phyloP scores from a whole-genome alignment of 2,797 vertebrate species.

The Girardinus metallicus region DNA sequence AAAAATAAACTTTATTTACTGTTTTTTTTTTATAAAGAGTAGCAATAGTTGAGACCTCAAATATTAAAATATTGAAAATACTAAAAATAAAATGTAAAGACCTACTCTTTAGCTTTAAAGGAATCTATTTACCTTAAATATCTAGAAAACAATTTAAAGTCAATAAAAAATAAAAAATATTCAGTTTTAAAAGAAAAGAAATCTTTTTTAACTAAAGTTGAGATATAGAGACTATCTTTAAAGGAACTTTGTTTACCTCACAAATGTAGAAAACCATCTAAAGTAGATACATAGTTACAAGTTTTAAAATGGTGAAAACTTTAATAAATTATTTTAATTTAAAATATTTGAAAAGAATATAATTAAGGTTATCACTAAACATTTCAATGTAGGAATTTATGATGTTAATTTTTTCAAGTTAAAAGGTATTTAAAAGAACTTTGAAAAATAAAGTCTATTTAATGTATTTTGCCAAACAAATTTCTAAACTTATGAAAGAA shows the following conservation, averaged over 20 bases:
- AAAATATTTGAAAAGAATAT: background rate
- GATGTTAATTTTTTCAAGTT: too few species aligned
- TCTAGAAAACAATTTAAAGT: background rate
- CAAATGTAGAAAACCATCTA: background rate
- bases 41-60: too few species aligned
- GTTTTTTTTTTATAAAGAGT: too few species aligned
- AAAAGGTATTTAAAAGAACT: too few species aligned
- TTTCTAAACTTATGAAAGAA: background rate
- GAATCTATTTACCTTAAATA: too few species aligned
- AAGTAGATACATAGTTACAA: background rate
- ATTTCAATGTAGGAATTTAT: background rate
- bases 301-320: background rate
- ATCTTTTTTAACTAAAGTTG: background rate
- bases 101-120: too few species aligned
- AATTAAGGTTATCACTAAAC: background rate
- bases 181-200: background rate
- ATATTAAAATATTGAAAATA: too few species aligned
- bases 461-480: background rate
- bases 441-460: background rate
- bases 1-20: too few species aligned
- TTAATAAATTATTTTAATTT: background rate
- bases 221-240: background rate
- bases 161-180: background rate
- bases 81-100: background rate
- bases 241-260: background rate